These are phyloP conservation scores for Clarias macrocephalus DNA, from an alignment of 2,113 vertebrate genomes.

Conservation along the genomic window DNA sequence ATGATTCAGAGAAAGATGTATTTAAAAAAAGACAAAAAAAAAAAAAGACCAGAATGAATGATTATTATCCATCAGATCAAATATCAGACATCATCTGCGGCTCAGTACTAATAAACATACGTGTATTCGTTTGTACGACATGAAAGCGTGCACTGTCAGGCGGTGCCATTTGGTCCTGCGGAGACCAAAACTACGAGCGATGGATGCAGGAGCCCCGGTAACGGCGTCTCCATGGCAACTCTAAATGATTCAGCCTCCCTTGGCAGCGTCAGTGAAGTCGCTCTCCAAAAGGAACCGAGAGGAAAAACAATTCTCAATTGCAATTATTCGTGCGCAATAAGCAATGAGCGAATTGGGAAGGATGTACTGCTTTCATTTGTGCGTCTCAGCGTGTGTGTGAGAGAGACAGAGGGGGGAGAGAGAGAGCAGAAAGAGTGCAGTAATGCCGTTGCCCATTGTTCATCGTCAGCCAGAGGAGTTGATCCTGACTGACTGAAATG, in stretches of 20 bases:
- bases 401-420: slow-evolving; percentile 4
- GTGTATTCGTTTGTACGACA: background rate
- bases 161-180: slow-evolving; percentile 7
- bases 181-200: slow-evolving; percentile 31
- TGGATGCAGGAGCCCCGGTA: slow-evolving; percentile 40
- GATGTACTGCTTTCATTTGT: slow-evolving; percentile 19
- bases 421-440: background rate
- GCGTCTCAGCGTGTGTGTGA: background rate
- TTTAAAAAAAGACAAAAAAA: background rate
- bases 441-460: slow-evolving; percentile 35
- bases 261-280: slow-evolving; percentile 17
- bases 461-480: slow-evolving; percentile 40
- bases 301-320: slow-evolving; percentile 41
- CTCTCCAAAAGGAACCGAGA: slow-evolving; percentile 19
- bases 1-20: background rate
- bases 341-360: slow-evolving; percentile 20
- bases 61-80: background rate
- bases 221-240: slow-evolving; percentile 53
- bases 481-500: slow-evolving; percentile 50
- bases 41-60: background rate
- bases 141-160: background rate
- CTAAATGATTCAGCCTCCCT: slow-evolving; percentile 45
- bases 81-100: background rate
- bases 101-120: background rate
- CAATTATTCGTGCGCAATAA: slow-evolving; percentile 39